phyloP scores from a whole-genome alignment of 2,888 invertebrate species.

The Cyclophora albipunctata region DNA sequence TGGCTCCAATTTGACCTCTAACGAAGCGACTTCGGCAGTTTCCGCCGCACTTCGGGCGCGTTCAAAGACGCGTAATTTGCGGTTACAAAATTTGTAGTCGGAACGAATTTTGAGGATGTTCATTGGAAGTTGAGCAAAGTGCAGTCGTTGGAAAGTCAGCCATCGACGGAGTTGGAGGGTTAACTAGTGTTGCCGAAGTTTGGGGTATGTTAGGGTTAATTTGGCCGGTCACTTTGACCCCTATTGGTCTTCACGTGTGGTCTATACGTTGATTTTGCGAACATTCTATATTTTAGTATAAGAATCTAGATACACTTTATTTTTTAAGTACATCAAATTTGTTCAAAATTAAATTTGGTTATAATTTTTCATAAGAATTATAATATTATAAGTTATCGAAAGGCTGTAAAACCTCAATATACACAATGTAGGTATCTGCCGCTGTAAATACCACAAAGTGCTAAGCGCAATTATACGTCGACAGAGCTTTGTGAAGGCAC shows the following conservation, averaged over 20 bases:
- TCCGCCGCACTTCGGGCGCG: conserved; percentile 54
- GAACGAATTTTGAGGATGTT: conserved; percentile 50
- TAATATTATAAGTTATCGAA: no score
- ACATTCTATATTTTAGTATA: no score
- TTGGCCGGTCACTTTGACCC: conserved; percentile 37
- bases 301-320: no score
- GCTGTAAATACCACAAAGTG: conserved; percentile 8
- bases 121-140: conserved; percentile 37
- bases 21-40: conserved; percentile 68
- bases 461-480: conserved; percentile 48
- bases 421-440: no score
- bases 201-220: conserved; percentile 37
- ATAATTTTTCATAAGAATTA: no score
- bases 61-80: conserved; percentile 71
- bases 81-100: conserved; percentile 58
- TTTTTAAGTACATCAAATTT: no score
- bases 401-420: no score
- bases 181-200: conserved; percentile 44
- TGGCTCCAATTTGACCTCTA: conserved; percentile 62
- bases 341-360: no score
- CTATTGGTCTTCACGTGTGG: conserved; percentile 30
- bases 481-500: conserved; percentile 37
- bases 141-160: conserved; percentile 55
- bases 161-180: conserved; percentile 29
- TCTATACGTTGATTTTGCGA: conserved; percentile 10